phyloP scores from a whole-genome alignment of 2,888 invertebrate species.

The Erebia palarica region DNA sequence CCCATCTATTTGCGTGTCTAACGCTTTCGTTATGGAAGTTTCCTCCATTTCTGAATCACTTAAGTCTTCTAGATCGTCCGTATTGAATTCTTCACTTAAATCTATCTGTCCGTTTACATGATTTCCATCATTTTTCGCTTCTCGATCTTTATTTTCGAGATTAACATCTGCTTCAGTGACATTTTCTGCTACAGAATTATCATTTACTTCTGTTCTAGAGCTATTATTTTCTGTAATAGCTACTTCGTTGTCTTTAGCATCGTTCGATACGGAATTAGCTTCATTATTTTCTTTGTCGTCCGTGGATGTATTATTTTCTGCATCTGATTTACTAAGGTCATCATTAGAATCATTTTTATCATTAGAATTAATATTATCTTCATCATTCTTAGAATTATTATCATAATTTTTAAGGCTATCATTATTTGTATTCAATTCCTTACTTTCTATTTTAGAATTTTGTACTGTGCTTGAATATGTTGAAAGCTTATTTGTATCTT shows the following conservation, averaged over 20 bases:
- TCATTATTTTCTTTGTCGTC: not conserved
- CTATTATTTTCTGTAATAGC: not conserved
- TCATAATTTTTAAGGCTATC: not conserved
- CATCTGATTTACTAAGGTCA: not conserved
- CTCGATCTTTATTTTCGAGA: slow-evolving; percentile 14
- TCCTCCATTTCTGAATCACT: slow-evolving; percentile 53
- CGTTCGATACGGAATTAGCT: not conserved
- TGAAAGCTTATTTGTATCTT: not conserved
- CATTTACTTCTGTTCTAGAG: not conserved
- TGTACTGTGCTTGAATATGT: not conserved
- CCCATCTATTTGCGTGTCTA: slow-evolving; percentile 47
- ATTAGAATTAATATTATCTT: not conserved
- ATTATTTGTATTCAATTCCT: not conserved
- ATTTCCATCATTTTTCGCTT: not conserved
- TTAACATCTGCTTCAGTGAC: not conserved
- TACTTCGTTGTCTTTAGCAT: not conserved
- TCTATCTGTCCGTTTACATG: slow-evolving; percentile 27
- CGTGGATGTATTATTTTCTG: not conserved
- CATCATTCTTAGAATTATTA: not conserved
- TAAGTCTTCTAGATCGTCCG: slow-evolving; percentile 46
- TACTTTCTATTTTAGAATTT: not conserved
- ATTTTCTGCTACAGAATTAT: slow-evolving; percentile 2
- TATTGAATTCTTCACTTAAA: slow-evolving; percentile 37
- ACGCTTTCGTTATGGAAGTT: slow-evolving; percentile 48
- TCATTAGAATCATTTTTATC: not conserved